Evolutionary conservation across 2,888 invertebrate genomes (phyloP), one percentile per base, ranked within the genome.

Genomic region (Panopea generosa): DNA sequence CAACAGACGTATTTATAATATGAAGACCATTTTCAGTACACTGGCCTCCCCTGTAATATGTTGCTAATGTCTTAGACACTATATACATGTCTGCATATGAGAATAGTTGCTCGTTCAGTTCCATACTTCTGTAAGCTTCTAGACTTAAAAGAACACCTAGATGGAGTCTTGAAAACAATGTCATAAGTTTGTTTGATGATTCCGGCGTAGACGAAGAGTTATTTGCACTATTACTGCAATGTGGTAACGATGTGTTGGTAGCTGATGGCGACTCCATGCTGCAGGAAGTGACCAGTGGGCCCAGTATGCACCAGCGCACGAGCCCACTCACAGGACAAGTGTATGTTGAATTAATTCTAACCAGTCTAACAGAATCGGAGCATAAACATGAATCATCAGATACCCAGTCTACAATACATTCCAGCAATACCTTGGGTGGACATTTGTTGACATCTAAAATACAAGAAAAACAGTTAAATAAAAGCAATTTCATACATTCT

Each of bases 1-100:
- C 96, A 73, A 97, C 93, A 57, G 95, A 94, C 57, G 95, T 94
- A 92, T 95, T 94, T 0, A 90, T 86, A 85, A 94, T 94, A 33
- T 95, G 94, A 0, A 90, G 85, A 85, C 94, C 94, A 26, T 81
- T 79, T 16, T 87, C 82, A 26, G 81, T 80, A 22, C 73, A 60
- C 11, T 68, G 66, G 26, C 77, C 74, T 26, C 53, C 66, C 43
- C 80, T 66, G 67, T 75, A 80, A 33, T 76, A 65, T 18, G 67
- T 55, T 29, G 80, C 67, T 14, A 86, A 55, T 7, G 78, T 71
- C 60, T 82, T 82, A 6, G 84, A 77, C 14, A 84, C 68, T 4
- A 83, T 78, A 43, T 80, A 77, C 49, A 86, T 56, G 52, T 84
- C 85, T n/a, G 83, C 81, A 60, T 85, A 80, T 2, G 84, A 84